Base-by-base conservation (phyloP, 2,888 invertebrate species). In the Eilema sororculum region DNA sequence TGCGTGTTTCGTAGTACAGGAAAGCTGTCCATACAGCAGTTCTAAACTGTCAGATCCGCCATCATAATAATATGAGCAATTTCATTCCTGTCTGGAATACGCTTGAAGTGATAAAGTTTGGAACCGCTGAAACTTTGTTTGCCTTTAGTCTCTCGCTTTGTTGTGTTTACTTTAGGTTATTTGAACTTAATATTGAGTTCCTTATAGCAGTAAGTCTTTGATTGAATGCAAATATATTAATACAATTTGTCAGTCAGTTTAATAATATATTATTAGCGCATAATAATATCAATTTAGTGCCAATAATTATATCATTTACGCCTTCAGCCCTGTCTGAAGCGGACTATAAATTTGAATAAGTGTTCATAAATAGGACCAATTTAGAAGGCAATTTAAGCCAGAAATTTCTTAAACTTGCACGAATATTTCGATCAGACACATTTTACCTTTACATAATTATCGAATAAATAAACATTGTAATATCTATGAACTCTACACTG, bases 211-310 rank as follows among this genome's bases (percentile, higher is more conserved):
- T 37, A 20, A 46, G 6, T 20, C 20, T 46, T 4, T 46, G 46
- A 52, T 52, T 52, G n/a, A n/a, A n/a, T 52, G 52, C 52, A 20
- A n/a, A 52, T n/a, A 52, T 46, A 52, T 52, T 52, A n/a, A n/a
- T 52, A 52, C n/a, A 52, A 52, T 52, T 4, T 52, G 52, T 52
- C 61, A 67, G 77, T 77, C 74, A 74, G 60, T 67, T 68, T 70
- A 59, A 60, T 65, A 33, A 65, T 46, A 70, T 71, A 67, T 52
- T 52, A 77, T 77, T 78, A 65, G 65, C 28, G 61, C 62, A 60
- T 65, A 74, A 77, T 67, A 73, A 63, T 77, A 60, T 73, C 71
- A 70, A 64, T 78, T 79, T 81, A 73, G 71, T 76, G 61, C 68
- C 68, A 79, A 78, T 74, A 74, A 72, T 81, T 67, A 74, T 64